Evolutionary conservation across 2,888 invertebrate genomes (phyloP), one percentile per base, ranked within the genome.

Genomic region (Drosophila monieri): DNA sequence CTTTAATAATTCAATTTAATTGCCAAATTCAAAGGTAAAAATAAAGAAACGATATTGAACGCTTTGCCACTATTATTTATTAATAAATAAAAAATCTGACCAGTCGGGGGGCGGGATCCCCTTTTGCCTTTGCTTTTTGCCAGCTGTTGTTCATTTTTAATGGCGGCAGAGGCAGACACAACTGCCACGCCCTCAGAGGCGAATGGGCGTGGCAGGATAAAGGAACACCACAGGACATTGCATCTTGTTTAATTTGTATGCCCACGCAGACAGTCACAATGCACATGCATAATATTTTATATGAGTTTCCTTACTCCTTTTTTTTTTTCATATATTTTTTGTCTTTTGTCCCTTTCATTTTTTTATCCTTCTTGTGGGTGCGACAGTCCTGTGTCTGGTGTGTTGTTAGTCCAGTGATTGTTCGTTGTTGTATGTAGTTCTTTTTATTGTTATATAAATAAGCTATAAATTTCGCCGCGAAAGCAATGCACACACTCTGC

Each of bases 371-470:
- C 21, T 37, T 47, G 51, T 55, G 61, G 35, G 35, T 47, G 49
- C 70, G 58, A 44, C 64, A 58, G 58, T 65, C 65, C 75, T 80
- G 70, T 76, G 78, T 85, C 76, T 74, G 64, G 74, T 54, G 69
- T 74, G 76, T 80, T 80, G 81, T 80, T 85, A 79, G 74, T 73
- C 74, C 78, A 54, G 77, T 76, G 84, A 80, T 83, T 79, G 74
- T 60, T 61, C 56, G 65, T 41, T 68, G 65, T 62, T 65, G 68
- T 52, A 64, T 66, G 71, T 62, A 65, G 64, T 65, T 57, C 68
- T 51, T 77, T 76, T 85, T 78, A 76, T 85, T 87, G 81, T 78
- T 78, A 78, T 81, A 81, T 84, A 84, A 87, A 87, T 84, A 87
- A 84, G 81, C 81, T 85, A 87, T 84, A 87, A 87, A 80, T 87